Evolutionary conservation across 1,140 invertebrate genomes (phyloP).

Genomic region (Steinernema khuongi): DNA sequence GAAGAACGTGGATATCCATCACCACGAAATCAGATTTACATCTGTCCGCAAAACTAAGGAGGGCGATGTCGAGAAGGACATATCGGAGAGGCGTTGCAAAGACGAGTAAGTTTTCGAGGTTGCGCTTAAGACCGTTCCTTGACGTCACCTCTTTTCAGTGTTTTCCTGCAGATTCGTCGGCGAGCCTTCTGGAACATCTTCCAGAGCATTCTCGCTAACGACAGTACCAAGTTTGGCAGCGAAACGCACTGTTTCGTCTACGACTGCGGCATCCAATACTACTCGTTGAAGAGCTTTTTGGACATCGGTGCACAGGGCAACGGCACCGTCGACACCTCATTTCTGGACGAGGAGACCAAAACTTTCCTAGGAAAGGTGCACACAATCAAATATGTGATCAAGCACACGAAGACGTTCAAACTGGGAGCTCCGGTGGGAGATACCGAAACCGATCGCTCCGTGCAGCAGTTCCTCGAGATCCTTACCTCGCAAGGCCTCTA

Average conservation of each 20-base stretch:
- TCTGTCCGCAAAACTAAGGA: background rate
- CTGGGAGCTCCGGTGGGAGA: background rate
- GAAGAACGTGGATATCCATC: too few species aligned
- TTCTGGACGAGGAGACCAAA: background rate
- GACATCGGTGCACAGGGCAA: background rate
- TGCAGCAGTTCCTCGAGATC: slow-evolving; percentile 28
- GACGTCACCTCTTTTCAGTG: slow-evolving; percentile 20
- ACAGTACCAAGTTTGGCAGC: background rate
- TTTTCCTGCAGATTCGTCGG: slow-evolving; percentile 10
- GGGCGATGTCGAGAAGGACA: background rate
- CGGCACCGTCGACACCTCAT: background rate
- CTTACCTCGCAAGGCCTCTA: slow-evolving; percentile 15
- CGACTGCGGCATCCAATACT: slow-evolving; percentile 18
- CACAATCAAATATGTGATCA: background rate
- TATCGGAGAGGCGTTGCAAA: background rate
- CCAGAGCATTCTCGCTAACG: background rate
- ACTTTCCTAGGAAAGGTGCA: background rate
- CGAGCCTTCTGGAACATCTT: background rate
- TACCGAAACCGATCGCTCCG: slow-evolving; percentile 11
- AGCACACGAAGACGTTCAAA: background rate
- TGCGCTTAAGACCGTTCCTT: background rate
- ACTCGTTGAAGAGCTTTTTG: background rate
- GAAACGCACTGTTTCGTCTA: slow-evolving; percentile 17
- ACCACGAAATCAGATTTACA: too few species aligned
- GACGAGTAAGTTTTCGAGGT: background rate